Evolutionary conservation across 2,113 vertebrate species (phyloP).

Genomic region (Rhinogobius similis): DNA sequence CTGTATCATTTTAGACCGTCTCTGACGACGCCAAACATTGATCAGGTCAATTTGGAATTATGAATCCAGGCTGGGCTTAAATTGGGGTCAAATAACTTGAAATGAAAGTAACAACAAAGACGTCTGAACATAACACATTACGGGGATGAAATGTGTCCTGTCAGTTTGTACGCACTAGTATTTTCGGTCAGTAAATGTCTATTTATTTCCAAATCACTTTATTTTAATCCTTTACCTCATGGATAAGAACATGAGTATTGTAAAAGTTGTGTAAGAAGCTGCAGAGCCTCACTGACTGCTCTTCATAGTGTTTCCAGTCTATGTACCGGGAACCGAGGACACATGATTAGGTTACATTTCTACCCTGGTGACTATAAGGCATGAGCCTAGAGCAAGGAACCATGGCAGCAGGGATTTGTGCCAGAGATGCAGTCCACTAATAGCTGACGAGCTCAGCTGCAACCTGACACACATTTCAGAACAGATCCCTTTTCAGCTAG

Average conservation of each 20-base stretch:
- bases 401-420: conserved; percentile 65
- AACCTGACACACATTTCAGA: conserved; percentile 58
- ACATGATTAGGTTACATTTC: conserved; percentile 70
- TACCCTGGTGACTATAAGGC: conserved; percentile 67
- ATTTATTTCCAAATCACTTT: background rate
- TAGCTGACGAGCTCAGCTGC: conserved; percentile 63
- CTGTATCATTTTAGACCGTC: background rate
- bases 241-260: background rate
- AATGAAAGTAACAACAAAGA: background rate
- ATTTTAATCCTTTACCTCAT: background rate
- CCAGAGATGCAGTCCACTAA: conserved; percentile 68
- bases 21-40: background rate
- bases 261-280: conserved; percentile 3
- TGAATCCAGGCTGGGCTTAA: background rate
- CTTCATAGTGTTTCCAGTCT: conserved; percentile 21
- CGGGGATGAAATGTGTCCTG: background rate
- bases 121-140: background rate
- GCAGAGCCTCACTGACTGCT: conserved; percentile 13
- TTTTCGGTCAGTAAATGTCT: no score
- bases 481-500: conserved; percentile 53
- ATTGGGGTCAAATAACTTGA: background rate
- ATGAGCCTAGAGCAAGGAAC: conserved; percentile 59
- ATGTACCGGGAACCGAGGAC: conserved; percentile 44
- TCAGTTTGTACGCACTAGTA: background rate
- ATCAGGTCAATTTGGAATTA: no score